Evolutionary conservation across 64 coral and sea anemone genomes (phyloP).

Genomic region (Astreopora myriophthalma): DNA sequence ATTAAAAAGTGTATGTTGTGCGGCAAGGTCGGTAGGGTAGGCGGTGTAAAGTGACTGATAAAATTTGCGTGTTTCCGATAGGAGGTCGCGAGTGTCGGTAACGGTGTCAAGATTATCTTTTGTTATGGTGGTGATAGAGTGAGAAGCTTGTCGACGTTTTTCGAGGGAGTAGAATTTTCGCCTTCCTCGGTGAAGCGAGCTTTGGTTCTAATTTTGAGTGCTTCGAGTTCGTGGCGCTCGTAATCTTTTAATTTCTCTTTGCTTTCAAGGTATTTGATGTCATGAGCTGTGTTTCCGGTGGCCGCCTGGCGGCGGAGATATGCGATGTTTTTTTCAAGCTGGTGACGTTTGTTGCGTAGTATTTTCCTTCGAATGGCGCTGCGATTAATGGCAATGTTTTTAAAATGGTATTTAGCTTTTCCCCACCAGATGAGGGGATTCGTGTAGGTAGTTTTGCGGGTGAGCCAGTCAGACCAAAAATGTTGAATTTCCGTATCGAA

Average conservation of each 20-base stretch:
- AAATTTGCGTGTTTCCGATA: slow-evolving; percentile 22
- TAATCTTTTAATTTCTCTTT: slow-evolving; percentile 5
- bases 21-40: not conserved
- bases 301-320: not conserved
- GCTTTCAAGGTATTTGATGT: not conserved
- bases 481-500: not conserved
- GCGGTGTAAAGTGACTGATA: slow-evolving; percentile 15
- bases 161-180: no score
- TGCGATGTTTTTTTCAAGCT: not conserved
- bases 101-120: slow-evolving; percentile 17
- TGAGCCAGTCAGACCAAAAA: not conserved
- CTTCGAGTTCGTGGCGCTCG: not conserved
- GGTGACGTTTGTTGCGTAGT: not conserved
- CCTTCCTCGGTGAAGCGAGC: no score
- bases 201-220: not conserved
- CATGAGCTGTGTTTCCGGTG: not conserved
- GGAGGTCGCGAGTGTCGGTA: not conserved
- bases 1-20: not conserved
- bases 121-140: not conserved
- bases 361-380: not conserved
- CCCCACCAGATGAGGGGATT: slow-evolving; percentile 18
- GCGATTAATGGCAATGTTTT: not conserved
- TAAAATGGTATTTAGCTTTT: slow-evolving; percentile 23
- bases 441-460: not conserved
- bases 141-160: not conserved